phyloP scores from a whole-genome alignment of 1,140 invertebrate species.

The Diorhabda sublineata region DNA sequence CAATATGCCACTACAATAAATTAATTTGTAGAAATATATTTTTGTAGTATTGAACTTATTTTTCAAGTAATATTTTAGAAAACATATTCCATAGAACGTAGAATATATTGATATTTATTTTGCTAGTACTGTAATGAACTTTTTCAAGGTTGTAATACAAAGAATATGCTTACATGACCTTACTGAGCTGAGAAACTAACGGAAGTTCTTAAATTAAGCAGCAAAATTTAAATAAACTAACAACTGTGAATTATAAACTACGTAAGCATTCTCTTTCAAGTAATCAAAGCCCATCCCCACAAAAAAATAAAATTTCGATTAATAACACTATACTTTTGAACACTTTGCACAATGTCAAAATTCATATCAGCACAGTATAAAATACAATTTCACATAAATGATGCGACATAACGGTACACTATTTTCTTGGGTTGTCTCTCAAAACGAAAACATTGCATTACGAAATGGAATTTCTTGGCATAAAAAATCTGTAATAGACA shows the following conservation, averaged over 20 bases:
- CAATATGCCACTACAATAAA: background rate
- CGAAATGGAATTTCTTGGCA: constrained; percentile 32
- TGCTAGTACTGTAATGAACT: background rate
- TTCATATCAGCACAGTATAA: background rate
- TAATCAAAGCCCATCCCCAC: constrained; percentile 11
- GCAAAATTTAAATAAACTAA: background rate
- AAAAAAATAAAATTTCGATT: background rate
- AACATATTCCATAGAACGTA: background rate
- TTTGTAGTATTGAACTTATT: background rate
- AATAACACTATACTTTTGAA: constrained; percentile 6
- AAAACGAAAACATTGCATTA: constrained; percentile 41
- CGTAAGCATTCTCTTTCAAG: constrained; percentile 14
- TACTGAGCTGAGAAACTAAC: background rate
- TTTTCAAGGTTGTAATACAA: background rate
- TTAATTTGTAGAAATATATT: background rate
- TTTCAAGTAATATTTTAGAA: background rate
- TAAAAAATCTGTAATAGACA: constrained; percentile 24
- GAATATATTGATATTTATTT: constrained; percentile 5
- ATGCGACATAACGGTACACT: constrained; percentile 33
- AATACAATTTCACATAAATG: constrained; percentile 15
- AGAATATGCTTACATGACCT: background rate
- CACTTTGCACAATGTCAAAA: constrained; percentile 12
- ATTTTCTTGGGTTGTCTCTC: constrained; percentile 22
- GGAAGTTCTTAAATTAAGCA: background rate
- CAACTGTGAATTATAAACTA: constrained; percentile 13